phyloP scores from a whole-genome alignment of 2,888 invertebrate genomes.

The Isotomurus palustris region DNA sequence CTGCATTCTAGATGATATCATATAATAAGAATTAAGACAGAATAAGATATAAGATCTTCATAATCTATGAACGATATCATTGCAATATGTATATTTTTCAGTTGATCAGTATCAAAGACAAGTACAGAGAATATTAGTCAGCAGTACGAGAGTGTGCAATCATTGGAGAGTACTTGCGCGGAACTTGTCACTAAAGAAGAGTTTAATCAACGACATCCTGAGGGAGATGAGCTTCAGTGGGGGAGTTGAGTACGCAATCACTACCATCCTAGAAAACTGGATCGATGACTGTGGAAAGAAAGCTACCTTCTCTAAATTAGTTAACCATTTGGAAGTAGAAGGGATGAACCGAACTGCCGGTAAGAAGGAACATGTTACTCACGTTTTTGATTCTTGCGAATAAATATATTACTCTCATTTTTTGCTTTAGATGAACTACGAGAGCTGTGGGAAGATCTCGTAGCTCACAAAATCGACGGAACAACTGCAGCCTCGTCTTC shows the following conservation, averaged over 20 bases:
- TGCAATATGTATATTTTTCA: not conserved
- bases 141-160: conserved; percentile 9
- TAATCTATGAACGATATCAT: not conserved
- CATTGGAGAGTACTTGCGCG: conserved; percentile 25
- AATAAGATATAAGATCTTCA: conserved; percentile 14
- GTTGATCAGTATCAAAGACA: conserved; percentile 15
- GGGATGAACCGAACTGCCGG: conserved; percentile 27
- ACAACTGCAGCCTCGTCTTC: not conserved
- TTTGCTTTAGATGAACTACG: not conserved
- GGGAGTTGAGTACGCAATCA: conserved; percentile 20
- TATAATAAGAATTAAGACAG: no score
- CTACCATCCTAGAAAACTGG: conserved; percentile 20
- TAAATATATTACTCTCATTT: not conserved
- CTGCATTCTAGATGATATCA: no score
- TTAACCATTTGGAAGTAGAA: conserved; percentile 15
- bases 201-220: conserved; percentile 6
- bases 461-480: no score
- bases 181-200: conserved; percentile 12
- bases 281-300: conserved; percentile 14
- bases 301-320: conserved; percentile 27
- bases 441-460: no score
- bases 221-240: conserved; percentile 26
- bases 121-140: conserved; percentile 18
- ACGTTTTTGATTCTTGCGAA: no score
- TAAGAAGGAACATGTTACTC: conserved; percentile 1